Conservation (phyloP, 2,797 vertebrate species). For the Sciurus vulgaris region DNA sequence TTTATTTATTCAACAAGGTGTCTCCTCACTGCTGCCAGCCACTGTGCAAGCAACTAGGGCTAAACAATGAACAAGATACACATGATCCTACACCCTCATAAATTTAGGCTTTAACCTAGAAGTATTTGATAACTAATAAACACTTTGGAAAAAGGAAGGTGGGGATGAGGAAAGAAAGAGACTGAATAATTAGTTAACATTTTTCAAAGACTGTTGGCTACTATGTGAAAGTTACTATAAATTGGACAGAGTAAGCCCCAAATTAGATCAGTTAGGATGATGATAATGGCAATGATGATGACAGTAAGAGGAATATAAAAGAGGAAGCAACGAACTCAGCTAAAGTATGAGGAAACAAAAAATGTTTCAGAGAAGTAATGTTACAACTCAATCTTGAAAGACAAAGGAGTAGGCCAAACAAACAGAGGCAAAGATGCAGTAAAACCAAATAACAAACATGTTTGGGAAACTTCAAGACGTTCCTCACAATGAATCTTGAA, state of each 20-base stretch:
- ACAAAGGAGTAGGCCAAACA: constrained; percentile 1
- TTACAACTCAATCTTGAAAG: constrained; percentile 20
- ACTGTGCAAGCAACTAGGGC: not conserved
- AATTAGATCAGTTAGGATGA: not conserved
- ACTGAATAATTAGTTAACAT: not conserved
- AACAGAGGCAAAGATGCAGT: not conserved
- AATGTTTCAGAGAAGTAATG: not conserved
- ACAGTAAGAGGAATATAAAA: constrained; percentile 20
- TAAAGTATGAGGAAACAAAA: not conserved
- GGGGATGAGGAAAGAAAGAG: not conserved
- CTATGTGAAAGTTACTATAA: constrained; percentile 41
- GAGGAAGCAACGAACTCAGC: not conserved
- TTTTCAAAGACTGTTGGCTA: constrained; percentile 16
- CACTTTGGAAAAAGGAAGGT: not conserved
- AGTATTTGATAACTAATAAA: constrained; percentile 12
- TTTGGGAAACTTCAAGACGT: constrained; percentile 36
- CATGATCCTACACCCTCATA: not conserved
- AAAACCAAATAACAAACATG: constrained; percentile 32
- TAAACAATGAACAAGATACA: constrained; percentile 37
- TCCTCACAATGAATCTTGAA: constrained; percentile 40
- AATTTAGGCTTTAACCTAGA: constrained; percentile 62
- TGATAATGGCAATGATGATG: not conserved
- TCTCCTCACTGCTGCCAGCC: constrained; percentile 29
- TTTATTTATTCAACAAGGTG: not conserved
- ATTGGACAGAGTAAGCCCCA: not conserved